Evolutionary conservation across 2,797 vertebrate species (phyloP).

Genomic region (Hirundo rustica): DNA sequence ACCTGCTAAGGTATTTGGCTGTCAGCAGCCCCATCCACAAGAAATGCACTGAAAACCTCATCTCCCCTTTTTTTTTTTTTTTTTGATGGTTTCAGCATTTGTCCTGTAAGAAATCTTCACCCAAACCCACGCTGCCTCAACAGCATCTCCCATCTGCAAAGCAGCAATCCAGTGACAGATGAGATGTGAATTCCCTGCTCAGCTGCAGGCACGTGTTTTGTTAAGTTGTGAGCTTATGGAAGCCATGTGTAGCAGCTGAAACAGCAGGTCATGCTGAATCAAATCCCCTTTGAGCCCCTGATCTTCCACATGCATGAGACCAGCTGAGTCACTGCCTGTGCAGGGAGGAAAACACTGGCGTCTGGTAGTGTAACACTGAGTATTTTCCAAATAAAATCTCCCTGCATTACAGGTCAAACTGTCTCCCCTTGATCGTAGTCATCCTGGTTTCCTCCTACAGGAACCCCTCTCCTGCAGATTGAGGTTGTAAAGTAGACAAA

Average conservation of each 20-base stretch:
- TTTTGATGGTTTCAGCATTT: background rate
- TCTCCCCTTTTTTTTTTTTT: background rate
- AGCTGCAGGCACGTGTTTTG: background rate
- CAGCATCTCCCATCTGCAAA: background rate
- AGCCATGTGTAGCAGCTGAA: background rate
- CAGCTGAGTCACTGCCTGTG: slow-evolving; percentile 21
- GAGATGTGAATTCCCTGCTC: background rate
- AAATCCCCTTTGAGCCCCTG: background rate
- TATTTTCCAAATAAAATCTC: background rate
- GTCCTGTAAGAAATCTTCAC: background rate
- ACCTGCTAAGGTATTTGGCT: background rate
- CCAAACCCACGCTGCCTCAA: background rate
- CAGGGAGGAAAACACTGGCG: background rate
- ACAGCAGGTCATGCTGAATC: background rate
- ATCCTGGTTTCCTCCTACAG: background rate
- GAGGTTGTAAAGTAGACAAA: background rate
- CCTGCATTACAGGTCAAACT: background rate
- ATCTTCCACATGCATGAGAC: slow-evolving; percentile 4
- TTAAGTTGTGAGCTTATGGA: background rate
- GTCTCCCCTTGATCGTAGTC: accelerated
- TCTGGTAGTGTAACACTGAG: background rate
- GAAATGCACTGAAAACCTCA: background rate
- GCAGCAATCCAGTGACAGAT: background rate
- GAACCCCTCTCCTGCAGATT: background rate
- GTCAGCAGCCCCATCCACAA: background rate